phyloP scores from a whole-genome alignment of 1,140 invertebrate genomes.

The Drosophila lacteicornis region DNA sequence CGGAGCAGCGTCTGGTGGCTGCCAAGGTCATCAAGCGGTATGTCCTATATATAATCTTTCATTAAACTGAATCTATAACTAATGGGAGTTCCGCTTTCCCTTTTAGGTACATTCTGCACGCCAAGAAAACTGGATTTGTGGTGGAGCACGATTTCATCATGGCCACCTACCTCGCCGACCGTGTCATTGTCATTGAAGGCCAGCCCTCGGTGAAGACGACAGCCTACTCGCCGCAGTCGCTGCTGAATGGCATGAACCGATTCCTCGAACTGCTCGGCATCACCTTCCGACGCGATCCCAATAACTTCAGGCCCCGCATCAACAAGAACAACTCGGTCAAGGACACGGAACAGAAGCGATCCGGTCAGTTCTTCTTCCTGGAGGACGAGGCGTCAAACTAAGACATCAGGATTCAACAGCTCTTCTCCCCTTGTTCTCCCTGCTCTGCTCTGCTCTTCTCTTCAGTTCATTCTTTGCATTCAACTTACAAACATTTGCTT shows the following conservation, averaged over 20 bases:
- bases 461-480: slow-evolving; percentile 43
- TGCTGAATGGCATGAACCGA: slow-evolving; percentile 99
- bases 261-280: slow-evolving; percentile 99
- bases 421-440: slow-evolving; percentile 30
- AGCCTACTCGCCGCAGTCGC: slow-evolving; percentile 96
- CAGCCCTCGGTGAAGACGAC: slow-evolving; percentile 93
- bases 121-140: slow-evolving; percentile 99
- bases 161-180: slow-evolving; percentile 99
- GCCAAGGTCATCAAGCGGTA: slow-evolving; percentile 99
- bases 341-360: slow-evolving; percentile 98
- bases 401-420: slow-evolving; percentile 23
- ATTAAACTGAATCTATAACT: slow-evolving; percentile 2
- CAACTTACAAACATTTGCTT: slow-evolving; percentile 43
- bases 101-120: slow-evolving; percentile 97
- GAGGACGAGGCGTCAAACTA: slow-evolving; percentile 89
- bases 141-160: slow-evolving; percentile 99
- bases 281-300: slow-evolving; percentile 99
- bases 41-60: slow-evolving; percentile 14
- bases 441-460: slow-evolving; percentile 16
- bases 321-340: slow-evolving; percentile 99
- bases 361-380: slow-evolving; percentile 99
- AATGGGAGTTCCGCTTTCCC: neutral
- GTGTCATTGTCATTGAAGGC: slow-evolving; percentile 99
- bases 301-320: slow-evolving; percentile 99
- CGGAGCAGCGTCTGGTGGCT: slow-evolving; percentile 99